phyloP scores from a whole-genome alignment of 2,888 invertebrate genomes.

The Onthophagus sagittarius region DNA sequence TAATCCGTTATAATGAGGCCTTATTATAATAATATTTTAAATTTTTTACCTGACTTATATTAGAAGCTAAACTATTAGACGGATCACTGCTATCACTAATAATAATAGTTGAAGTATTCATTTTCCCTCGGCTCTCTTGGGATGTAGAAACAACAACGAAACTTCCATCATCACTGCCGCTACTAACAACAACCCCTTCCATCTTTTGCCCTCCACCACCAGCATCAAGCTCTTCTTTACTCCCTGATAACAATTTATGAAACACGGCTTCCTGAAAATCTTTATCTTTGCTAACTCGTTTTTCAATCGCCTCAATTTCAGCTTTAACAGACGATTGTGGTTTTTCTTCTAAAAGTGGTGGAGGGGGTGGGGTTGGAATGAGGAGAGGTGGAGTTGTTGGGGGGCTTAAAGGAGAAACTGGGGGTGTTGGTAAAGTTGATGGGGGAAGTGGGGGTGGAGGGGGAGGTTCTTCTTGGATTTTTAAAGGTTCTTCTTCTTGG shows the following conservation, averaged over 20 bases:
- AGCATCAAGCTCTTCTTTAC: conserved; percentile 30
- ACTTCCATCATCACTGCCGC: conserved; percentile 36
- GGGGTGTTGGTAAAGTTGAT: conserved; percentile 43
- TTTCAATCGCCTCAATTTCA: conserved; percentile 10
- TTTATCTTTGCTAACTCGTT: conserved; percentile 8
- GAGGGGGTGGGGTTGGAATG: conserved; percentile 26
- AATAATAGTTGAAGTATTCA: conserved; percentile 53
- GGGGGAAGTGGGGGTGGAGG: conserved; percentile 35
- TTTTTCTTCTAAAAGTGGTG: conserved; percentile 28
- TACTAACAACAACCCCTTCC: conserved; percentile 37
- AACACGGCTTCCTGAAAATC: conserved; percentile 34
- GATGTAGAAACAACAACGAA: conserved; percentile 42
- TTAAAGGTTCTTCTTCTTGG: conserved; percentile 41
- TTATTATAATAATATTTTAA: too few species aligned
- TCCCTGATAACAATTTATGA: conserved; percentile 31
- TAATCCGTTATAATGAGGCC: not conserved
- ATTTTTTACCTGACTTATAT: conserved; percentile 60
- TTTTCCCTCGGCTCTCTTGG: conserved; percentile 42
- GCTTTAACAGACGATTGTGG: conserved; percentile 20
- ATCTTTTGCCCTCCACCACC: conserved; percentile 20
- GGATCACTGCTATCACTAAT: conserved; percentile 55
- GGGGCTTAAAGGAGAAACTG: conserved; percentile 44
- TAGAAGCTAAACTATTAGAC: conserved; percentile 71
- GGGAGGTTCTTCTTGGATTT: conserved; percentile 40
- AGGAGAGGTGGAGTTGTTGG: conserved; percentile 44